phyloP scores from a whole-genome alignment of 1,140 invertebrate genomes.

The Neuroterus valhalla region DNA sequence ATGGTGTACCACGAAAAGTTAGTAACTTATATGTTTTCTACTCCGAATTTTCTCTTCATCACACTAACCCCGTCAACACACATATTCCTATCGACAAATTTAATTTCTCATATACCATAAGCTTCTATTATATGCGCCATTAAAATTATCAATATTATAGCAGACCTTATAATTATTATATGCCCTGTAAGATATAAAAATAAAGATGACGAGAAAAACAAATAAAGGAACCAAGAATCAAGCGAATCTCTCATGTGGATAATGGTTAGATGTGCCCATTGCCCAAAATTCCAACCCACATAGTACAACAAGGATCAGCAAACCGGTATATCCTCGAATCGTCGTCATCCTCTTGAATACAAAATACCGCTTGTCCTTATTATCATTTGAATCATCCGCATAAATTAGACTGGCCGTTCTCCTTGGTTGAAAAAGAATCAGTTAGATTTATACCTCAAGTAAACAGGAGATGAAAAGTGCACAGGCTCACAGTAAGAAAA shows the following conservation, averaged over 20 bases:
- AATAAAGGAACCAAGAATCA: neutral
- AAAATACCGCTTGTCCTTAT: conserved; percentile 47
- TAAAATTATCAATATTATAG: too few relatives aligned
- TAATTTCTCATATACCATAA: too few relatives aligned
- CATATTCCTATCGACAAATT: too few relatives aligned
- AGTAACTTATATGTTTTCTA: too few relatives aligned
- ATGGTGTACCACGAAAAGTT: too few relatives aligned
- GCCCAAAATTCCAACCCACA: conserved; percentile 25
- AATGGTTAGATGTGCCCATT: conserved; percentile 5
- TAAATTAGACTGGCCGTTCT: neutral
- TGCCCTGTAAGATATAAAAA: neutral
- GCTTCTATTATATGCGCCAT: too few relatives aligned
- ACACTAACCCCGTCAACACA: too few relatives aligned
- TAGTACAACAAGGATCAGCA: neutral
- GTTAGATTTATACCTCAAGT: neutral
- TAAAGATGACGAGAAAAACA: neutral
- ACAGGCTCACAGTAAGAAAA: neutral
- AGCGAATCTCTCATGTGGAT: neutral
- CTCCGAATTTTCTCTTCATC: too few relatives aligned
- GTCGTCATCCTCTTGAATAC: conserved; percentile 47
- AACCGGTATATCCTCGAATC: conserved; percentile 45
- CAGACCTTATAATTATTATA: neutral
- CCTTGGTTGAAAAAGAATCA: neutral
- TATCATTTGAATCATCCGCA: conserved; percentile 51
- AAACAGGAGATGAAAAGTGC: neutral